Percentiles rank a stretch among this genome's conserved stretches.
These are phyloP conservation scores for Ptychoptera contaminata DNA, from an alignment of 2,888 invertebrate species.

Conservation along the genomic window DNA sequence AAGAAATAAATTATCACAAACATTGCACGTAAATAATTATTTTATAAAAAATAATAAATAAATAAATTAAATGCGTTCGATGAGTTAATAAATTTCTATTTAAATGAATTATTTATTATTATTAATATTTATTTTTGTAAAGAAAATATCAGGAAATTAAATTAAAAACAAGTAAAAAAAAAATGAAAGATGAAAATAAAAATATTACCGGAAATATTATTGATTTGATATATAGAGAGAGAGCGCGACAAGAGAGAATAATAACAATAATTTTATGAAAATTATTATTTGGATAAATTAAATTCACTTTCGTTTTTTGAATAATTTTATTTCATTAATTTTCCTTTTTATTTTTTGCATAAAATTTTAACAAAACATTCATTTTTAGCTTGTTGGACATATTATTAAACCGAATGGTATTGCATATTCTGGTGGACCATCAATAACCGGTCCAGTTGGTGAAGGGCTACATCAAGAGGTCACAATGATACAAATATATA, in stretches of 20 bases:
- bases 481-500: conserved; percentile 66
- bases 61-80: background rate
- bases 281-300: background rate
- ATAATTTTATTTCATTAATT: conserved; percentile 2
- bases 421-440: conserved; percentile 46
- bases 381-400: conserved; percentile 56
- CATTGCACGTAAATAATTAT: too few relatives aligned
- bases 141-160: too few relatives aligned
- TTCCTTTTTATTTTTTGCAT: conserved; percentile 3
- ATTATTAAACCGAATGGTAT: conserved; percentile 59
- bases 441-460: conserved; percentile 24
- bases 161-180: too few relatives aligned
- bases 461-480: conserved; percentile 40
- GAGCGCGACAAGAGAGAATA: too few relatives aligned
- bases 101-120: background rate
- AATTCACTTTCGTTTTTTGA: background rate
- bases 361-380: conserved; percentile 5
- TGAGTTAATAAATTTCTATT: background rate
- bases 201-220: too few relatives aligned
- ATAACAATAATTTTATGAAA: background rate
- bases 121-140: too few relatives aligned
- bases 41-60: too few relatives aligned
- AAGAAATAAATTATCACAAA: too few relatives aligned
- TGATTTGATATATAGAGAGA: too few relatives aligned
- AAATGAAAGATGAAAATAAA: too few relatives aligned